Percentiles rank a stretch among this genome's conserved stretches.
These are phyloP conservation scores for Chaenodraco wilsoni DNA, from an alignment of 2,797 vertebrate genomes.

Conservation along the genomic window DNA sequence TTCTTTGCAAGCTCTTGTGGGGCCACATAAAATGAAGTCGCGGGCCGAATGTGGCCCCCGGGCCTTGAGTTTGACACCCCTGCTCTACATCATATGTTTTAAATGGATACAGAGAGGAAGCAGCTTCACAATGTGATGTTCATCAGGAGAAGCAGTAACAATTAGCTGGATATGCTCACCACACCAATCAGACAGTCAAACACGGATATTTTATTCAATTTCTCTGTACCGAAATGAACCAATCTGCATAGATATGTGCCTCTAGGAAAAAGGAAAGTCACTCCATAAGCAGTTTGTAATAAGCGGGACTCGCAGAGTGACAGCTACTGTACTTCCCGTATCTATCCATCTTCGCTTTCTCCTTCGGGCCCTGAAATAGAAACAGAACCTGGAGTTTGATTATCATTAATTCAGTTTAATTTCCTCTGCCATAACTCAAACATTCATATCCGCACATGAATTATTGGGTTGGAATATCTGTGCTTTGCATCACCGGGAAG, in stretches of 20 bases:
- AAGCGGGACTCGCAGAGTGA: conserved; percentile 23
- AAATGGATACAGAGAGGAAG: conserved; percentile 20
- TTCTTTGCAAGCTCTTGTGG: too few relatives aligned
- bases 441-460: conserved; percentile 79
- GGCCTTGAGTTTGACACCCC: too few relatives aligned
- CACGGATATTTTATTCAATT: conserved; percentile 29
- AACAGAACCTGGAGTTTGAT: conserved; percentile 60
- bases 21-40: too few relatives aligned
- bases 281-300: conserved; percentile 43
- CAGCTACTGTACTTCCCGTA: conserved; percentile 12
- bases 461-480: conserved; percentile 75
- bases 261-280: conserved; percentile 1
- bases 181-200: conserved; percentile 31
- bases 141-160: conserved; percentile 44
- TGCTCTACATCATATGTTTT: too few relatives aligned
- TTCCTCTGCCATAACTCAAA: conserved; percentile 78
- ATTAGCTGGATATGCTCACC: conserved; percentile 34
- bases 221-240: conserved; percentile 29
- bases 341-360: conserved; percentile 37
- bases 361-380: conserved; percentile 62
- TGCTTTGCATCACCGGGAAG: conserved; percentile 59
- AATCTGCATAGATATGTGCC: conserved; percentile 22
- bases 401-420: conserved; percentile 83
- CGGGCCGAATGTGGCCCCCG: too few relatives aligned
- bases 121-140: conserved; percentile 17